Percentiles rank a stretch among this genome's conserved stretches.
Conservation (phyloP, 2,797 vertebrate species). For the Acestrorhynchus altus region DNA sequence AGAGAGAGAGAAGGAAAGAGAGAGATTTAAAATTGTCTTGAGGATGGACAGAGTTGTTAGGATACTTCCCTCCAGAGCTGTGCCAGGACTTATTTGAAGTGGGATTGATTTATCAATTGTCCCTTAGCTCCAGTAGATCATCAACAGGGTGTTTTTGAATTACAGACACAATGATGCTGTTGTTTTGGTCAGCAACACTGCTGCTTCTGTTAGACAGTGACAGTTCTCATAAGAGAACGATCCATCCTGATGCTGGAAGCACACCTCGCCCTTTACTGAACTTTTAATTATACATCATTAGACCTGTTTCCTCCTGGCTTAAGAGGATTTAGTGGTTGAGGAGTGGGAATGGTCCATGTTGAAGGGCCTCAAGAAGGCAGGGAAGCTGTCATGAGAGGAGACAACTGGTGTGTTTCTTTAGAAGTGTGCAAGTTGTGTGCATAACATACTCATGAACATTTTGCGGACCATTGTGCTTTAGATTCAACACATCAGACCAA, state of each 20-base stretch:
- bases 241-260: conserved; percentile 20
- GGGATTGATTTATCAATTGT: not conserved
- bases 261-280: conserved; percentile 13
- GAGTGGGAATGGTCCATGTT: conserved; percentile 20
- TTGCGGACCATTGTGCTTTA: no score
- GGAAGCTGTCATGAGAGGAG: conserved; percentile 17
- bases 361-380: conserved; percentile 2
- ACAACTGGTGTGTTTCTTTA: no score
- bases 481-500: no score
- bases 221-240: conserved; percentile 25
- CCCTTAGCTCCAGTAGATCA: conserved; percentile 12
- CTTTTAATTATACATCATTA: conserved; percentile 47
- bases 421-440: not conserved
- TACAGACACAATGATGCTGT: conserved; percentile 28
- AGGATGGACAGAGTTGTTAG: not conserved
- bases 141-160: conserved; percentile 38
- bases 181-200: conserved; percentile 30
- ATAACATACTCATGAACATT: no score
- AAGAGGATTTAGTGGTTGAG: conserved; percentile 48
- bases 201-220: conserved; percentile 30
- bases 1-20: no score
- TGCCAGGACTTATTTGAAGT: not conserved
- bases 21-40: no score
- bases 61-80: not conserved
- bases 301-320: conserved; percentile 31